Evolutionary conservation across 2,113 vertebrate genomes (phyloP).

Genomic region (Brachyhypopomus gauderio): DNA sequence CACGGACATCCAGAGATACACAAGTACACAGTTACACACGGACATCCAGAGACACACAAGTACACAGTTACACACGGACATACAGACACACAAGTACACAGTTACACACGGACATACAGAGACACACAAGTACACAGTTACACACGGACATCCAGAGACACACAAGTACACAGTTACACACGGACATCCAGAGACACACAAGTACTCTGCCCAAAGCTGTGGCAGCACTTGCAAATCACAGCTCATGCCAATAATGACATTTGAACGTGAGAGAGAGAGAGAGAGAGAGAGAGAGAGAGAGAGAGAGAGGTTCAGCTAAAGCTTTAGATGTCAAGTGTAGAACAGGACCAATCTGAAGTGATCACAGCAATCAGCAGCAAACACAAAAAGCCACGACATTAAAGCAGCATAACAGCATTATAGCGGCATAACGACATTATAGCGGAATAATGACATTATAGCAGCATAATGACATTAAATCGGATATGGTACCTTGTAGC

Average conservation of each 20-base stretch:
- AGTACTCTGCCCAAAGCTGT: background rate
- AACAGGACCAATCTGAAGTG: background rate
- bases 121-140: background rate
- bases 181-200: too few species aligned
- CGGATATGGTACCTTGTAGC: too few species aligned
- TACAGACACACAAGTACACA: conserved; percentile 27
- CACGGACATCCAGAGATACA: too few species aligned
- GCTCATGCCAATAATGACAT: too few species aligned
- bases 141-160: too few species aligned
- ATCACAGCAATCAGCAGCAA: background rate
- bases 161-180: too few species aligned
- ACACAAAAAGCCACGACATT: background rate
- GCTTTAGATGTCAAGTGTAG: background rate
- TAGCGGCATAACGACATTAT: too few species aligned
- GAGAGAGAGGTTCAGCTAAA: background rate
- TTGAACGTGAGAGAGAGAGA: background rate
- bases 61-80: background rate
- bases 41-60: background rate
- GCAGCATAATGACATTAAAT: too few species aligned
- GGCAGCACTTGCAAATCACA: too few species aligned
- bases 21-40: conserved; percentile 32
- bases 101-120: conserved; percentile 28
- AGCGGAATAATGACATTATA: too few species aligned
- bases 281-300: background rate
- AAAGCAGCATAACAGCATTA: too few species aligned